Evolutionary conservation across 2,888 invertebrate genomes (phyloP).

Genomic region (Chrysolina oricalcia): DNA sequence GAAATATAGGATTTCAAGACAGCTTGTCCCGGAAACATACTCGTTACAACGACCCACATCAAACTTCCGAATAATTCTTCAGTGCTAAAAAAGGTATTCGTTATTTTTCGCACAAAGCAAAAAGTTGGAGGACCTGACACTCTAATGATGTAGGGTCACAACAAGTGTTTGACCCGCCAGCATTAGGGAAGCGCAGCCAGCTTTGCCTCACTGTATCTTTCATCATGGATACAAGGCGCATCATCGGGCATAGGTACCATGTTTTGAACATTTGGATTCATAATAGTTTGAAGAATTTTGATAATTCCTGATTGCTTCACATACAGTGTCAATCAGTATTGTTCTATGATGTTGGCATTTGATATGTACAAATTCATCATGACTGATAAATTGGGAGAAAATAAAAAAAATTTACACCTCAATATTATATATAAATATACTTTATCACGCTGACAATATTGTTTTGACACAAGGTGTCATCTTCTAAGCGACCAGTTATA

Average conservation of each 20-base stretch:
- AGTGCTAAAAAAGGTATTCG: slow-evolving; percentile 47
- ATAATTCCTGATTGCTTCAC: no score
- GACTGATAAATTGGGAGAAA: no score
- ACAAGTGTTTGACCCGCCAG: slow-evolving; percentile 37
- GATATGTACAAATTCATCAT: no score
- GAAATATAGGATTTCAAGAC: slow-evolving; percentile 44
- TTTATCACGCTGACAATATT: no score
- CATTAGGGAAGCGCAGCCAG: not conserved
- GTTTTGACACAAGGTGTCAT: no score
- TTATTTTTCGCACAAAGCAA: slow-evolving; percentile 47
- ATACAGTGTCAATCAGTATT: no score
- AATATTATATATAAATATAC: no score
- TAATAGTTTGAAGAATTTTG: no score
- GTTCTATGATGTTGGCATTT: no score
- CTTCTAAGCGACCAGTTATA: no score
- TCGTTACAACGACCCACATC: slow-evolving; percentile 51
- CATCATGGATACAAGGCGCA: not conserved
- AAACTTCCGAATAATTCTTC: slow-evolving; percentile 51
- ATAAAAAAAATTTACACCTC: no score
- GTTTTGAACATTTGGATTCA: no score
- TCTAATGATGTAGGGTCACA: slow-evolving; percentile 40
- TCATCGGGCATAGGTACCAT: not conserved
- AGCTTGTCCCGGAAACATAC: slow-evolving; percentile 46
- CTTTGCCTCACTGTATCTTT: slow-evolving; percentile 17
- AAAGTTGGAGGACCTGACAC: slow-evolving; percentile 47